phyloP scores from a whole-genome alignment of 2,888 invertebrate species.

The Megamerina dolium region DNA sequence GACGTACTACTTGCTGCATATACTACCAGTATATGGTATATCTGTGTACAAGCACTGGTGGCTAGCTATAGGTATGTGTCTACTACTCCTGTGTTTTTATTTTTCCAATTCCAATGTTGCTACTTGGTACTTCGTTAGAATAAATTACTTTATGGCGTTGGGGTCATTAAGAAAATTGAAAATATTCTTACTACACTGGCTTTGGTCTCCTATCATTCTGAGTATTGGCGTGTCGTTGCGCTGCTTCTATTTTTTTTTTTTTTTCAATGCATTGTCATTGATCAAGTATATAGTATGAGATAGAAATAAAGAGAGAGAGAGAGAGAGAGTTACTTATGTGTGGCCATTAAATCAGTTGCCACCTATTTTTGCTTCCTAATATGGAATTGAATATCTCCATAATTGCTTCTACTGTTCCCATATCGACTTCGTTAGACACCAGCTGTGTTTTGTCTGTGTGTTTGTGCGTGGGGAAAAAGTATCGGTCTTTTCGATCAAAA shows the following conservation, averaged over 20 bases:
- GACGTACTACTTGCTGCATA: too few species aligned
- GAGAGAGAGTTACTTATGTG: neutral
- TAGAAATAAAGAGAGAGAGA: too few species aligned
- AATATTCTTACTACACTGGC: conserved; percentile 25
- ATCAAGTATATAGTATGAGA: too few species aligned
- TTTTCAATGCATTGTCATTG: too few species aligned
- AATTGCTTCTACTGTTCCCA: neutral
- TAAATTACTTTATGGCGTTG: conserved; percentile 45
- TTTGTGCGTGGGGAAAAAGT: too few species aligned
- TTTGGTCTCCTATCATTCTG: neutral
- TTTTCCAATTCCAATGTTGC: too few species aligned
- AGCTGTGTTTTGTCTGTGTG: too few species aligned
- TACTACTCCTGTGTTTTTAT: too few species aligned
- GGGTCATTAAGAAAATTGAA: conserved; percentile 47
- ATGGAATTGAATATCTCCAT: too few species aligned
- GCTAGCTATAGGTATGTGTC: too few species aligned
- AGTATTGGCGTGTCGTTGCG: neutral
- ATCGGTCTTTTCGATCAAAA: conserved; percentile 19
- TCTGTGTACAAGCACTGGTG: neutral
- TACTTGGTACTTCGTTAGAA: conserved; percentile 22
- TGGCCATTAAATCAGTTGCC: conserved; percentile 23
- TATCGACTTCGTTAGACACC: neutral
- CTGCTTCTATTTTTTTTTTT: too few species aligned
- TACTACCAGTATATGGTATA: conserved; percentile 5
- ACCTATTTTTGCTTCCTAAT: too few species aligned